Conservation (phyloP, 1,140 invertebrate genomes). For the Drosophila quadrilineata region DNA sequence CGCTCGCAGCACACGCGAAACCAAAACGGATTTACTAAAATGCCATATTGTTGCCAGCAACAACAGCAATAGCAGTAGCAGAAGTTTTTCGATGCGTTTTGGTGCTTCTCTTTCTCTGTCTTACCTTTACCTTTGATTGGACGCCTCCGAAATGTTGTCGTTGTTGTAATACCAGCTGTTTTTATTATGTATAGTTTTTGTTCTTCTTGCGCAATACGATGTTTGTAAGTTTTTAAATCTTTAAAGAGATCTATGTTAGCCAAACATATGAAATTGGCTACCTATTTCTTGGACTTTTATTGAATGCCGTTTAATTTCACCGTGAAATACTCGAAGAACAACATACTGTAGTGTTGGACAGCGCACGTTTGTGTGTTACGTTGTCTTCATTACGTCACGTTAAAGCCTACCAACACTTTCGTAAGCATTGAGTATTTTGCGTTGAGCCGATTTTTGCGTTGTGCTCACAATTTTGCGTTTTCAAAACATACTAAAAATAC, state of each 20-base stretch:
- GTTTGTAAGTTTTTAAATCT: conserved; percentile 3
- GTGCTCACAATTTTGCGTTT: background rate
- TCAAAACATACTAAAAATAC: too few relatives aligned
- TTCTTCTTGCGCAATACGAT: background rate
- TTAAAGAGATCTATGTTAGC: conserved; percentile 16
- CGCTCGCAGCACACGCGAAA: conserved; percentile 24
- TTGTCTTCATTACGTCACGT: background rate
- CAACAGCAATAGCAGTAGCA: conserved; percentile 9
- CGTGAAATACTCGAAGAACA: conserved; percentile 36
- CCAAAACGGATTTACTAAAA: conserved; percentile 51
- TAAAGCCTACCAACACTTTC: too few relatives aligned
- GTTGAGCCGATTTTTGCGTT: background rate
- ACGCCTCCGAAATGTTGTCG: conserved; percentile 22
- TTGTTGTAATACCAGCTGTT: conserved; percentile 17
- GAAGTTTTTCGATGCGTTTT: conserved; percentile 5
- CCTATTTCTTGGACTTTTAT: conserved; percentile 28
- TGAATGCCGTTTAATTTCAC: conserved; percentile 40
- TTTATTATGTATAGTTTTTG: background rate
- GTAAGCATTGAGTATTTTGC: background rate
- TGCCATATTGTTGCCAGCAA: conserved; percentile 59
- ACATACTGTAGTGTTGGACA: conserved; percentile 23
- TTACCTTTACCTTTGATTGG: conserved; percentile 28
- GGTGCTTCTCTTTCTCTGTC: conserved; percentile 11
- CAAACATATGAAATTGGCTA: conserved; percentile 3
- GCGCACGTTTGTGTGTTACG: background rate